Conservation (phyloP, 2,888 invertebrate genomes). For the Mystacides longicornis region DNA sequence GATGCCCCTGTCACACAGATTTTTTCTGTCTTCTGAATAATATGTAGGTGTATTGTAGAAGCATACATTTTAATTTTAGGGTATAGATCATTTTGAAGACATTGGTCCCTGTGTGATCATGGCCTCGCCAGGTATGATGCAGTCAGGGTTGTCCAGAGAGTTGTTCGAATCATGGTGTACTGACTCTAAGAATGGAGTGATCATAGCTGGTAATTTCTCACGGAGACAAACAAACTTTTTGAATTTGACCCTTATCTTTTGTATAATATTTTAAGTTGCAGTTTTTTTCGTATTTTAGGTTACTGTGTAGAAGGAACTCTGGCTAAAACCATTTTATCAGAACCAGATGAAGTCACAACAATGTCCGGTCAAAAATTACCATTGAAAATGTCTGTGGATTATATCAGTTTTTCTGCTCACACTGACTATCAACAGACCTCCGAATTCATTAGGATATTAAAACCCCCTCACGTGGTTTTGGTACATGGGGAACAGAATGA, state of each 20-base stretch:
- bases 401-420: slow-evolving; percentile 99
- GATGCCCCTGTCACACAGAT: too few relatives aligned
- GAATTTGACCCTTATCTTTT: too few relatives aligned
- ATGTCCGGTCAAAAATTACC: slow-evolving; percentile 95
- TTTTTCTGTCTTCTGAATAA: too few relatives aligned
- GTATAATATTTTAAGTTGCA: too few relatives aligned
- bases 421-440: slow-evolving; percentile 98
- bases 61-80: slow-evolving; percentile 42
- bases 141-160: slow-evolving; percentile 93
- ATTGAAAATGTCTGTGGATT: slow-evolving; percentile 95
- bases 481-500: slow-evolving; percentile 99
- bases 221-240: too few relatives aligned
- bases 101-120: slow-evolving; percentile 99
- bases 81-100: slow-evolving; percentile 99
- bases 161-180: slow-evolving; percentile 99
- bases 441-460: slow-evolving; percentile 89
- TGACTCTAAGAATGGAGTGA: slow-evolving; percentile 95
- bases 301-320: slow-evolving; percentile 88
- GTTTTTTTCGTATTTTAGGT: slow-evolving; percentile 40
- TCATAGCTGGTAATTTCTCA: slow-evolving; percentile 82
- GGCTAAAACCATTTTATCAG: slow-evolving; percentile 90
- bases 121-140: slow-evolving; percentile 99
- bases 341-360: slow-evolving; percentile 95
- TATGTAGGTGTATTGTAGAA: too few relatives aligned
- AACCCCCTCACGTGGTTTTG: slow-evolving; percentile 92